These are phyloP conservation scores for Atta colombica DNA, from an alignment of 1,140 invertebrate genomes.

Conservation along the genomic window DNA sequence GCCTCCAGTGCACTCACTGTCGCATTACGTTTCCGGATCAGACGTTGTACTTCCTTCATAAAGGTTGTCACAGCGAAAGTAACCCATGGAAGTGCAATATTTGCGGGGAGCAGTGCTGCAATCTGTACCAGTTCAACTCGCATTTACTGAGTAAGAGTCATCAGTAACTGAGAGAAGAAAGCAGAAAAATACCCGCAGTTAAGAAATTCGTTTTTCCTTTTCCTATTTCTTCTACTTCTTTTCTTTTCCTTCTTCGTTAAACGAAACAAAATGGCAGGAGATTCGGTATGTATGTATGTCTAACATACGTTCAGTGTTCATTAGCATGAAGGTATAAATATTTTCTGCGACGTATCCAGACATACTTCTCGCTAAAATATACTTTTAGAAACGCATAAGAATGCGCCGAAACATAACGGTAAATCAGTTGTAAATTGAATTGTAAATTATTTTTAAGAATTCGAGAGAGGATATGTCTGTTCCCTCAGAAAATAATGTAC, in stretches of 20 bases:
- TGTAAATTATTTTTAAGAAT: constrained; percentile 30
- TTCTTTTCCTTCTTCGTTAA: constrained; percentile 11
- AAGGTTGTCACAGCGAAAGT: constrained; percentile 98
- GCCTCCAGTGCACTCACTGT: constrained; percentile 94
- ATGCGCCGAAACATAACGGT: neutral
- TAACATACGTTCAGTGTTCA: constrained; percentile 50
- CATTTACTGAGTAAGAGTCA: constrained; percentile 97
- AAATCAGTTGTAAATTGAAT: constrained; percentile 48
- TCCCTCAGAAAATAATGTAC: constrained; percentile 59
- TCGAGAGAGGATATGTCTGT: constrained; percentile 49
- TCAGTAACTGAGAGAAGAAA: constrained; percentile 85
- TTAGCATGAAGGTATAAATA: constrained; percentile 50
- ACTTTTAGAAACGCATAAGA: constrained; percentile 13
- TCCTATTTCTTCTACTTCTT: constrained; percentile 40
- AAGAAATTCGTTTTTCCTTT: constrained; percentile 27
- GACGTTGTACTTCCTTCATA: constrained; percentile 98
- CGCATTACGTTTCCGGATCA: constrained; percentile 98
- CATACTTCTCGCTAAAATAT: constrained; percentile 43
- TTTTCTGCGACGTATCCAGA: constrained; percentile 46
- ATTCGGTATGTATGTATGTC: constrained; percentile 15
- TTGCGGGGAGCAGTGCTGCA: constrained; percentile 96
- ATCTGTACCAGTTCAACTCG: constrained; percentile 98
- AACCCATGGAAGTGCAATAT: constrained; percentile 99
- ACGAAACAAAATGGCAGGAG: constrained; percentile 26
- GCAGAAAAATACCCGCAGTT: constrained; percentile 13